phyloP scores from a whole-genome alignment of 2,797 vertebrate genomes.

The Chrysocyon brachyurus region DNA sequence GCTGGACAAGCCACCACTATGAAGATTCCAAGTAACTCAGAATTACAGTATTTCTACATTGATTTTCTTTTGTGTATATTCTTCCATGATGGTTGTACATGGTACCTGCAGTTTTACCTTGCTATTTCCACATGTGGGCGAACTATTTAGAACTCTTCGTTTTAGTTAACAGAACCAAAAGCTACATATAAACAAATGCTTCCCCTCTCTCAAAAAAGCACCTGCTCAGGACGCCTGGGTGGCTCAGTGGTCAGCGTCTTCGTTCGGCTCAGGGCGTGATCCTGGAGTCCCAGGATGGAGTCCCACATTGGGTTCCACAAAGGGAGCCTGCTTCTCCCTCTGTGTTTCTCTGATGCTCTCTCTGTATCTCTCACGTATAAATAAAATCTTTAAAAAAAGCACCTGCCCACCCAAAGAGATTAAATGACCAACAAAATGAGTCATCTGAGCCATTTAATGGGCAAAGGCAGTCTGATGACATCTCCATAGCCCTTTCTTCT shows the following conservation, averaged over 20 bases:
- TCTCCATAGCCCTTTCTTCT: not conserved
- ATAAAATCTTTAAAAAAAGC: not conserved
- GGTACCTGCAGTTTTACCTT: slow-evolving; percentile 26
- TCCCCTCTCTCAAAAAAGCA: not conserved
- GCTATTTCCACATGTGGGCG: not conserved
- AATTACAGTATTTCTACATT: not conserved
- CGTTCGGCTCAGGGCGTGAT: no score
- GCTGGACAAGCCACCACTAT: not conserved
- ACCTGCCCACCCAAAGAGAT: not conserved
- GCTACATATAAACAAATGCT: not conserved
- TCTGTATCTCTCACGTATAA: no score
- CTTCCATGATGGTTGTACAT: not conserved
- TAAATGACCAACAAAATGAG: slow-evolving; percentile 37
- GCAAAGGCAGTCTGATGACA: not conserved
- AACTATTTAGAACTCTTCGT: not conserved
- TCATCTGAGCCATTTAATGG: not conserved
- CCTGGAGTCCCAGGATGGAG: no score
- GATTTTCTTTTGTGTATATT: slow-evolving; percentile 13
- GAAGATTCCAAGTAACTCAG: slow-evolving; percentile 1
- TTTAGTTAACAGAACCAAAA: not conserved
- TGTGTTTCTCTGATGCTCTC: no score
- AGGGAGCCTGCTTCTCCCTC: no score
- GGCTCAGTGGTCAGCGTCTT: no score
- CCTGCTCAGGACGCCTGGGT: not conserved
- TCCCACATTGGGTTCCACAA: no score